Conservation (phyloP, 1,140 invertebrate species). For the Pseudomyrmex sp. region DNA sequence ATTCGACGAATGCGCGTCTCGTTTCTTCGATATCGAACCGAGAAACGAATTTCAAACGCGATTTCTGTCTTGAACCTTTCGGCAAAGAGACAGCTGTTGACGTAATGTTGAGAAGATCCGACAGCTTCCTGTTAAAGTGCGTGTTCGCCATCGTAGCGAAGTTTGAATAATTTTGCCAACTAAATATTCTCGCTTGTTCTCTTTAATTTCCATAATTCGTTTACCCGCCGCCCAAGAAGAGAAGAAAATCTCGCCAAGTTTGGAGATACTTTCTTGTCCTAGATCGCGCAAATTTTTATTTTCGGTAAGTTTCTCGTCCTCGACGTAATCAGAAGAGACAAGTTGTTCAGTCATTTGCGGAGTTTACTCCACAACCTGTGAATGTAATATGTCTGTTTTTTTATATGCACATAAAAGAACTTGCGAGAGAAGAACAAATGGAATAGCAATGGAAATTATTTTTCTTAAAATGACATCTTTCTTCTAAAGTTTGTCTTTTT, state of each 20-base stretch:
- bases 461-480: slow-evolving; percentile 2
- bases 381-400: neutral
- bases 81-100: slow-evolving; percentile 46
- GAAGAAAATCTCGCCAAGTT: slow-evolving; percentile 57
- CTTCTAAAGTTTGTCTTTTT: neutral
- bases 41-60: slow-evolving; percentile 26
- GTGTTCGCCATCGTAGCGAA: slow-evolving; percentile 10
- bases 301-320: neutral
- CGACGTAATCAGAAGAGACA: slow-evolving; percentile 23
- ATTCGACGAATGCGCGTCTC: neutral
- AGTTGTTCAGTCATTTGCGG: slow-evolving; percentile 31
- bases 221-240: slow-evolving; percentile 46
- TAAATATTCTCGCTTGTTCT: slow-evolving; percentile 59
- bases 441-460: slow-evolving; percentile 22
- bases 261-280: neutral
- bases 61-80: slow-evolving; percentile 46
- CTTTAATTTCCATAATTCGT: slow-evolving; percentile 72
- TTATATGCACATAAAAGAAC: neutral
- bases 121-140: slow-evolving; percentile 37
- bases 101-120: slow-evolving; percentile 13
- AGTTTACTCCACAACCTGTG: neutral
- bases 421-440: neutral
- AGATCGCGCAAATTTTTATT: neutral
- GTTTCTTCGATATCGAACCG: slow-evolving; percentile 2
- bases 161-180: slow-evolving; percentile 65